These are phyloP conservation scores for Lathronympha strigana DNA, from an alignment of 2,888 invertebrate species.

Conservation along the genomic window DNA sequence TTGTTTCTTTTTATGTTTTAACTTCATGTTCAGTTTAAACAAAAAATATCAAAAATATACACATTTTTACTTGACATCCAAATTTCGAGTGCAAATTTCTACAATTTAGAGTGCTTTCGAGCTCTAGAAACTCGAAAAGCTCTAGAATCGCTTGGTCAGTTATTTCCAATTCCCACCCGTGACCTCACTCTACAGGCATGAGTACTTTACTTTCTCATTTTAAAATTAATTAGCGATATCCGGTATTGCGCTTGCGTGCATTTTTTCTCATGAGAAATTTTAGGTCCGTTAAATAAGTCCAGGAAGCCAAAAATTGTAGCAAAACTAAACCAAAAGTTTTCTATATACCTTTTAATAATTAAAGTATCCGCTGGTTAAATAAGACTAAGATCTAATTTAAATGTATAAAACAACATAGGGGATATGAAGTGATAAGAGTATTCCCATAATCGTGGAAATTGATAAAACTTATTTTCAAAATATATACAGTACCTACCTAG, in stretches of 20 bases:
- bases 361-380: too few species aligned
- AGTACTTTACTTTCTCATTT: conserved; percentile 11
- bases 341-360: too few species aligned
- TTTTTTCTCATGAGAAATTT: conserved; percentile 19
- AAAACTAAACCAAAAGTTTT: too few species aligned
- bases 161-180: conserved; percentile 8
- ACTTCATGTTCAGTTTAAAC: too few species aligned
- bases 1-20: too few species aligned
- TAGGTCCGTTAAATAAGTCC: not conserved
- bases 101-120: not conserved
- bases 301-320: too few species aligned
- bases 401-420: too few species aligned
- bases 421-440: too few species aligned
- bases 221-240: conserved; percentile 18
- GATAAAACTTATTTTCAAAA: too few species aligned
- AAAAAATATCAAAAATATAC: not conserved
- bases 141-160: not conserved
- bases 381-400: too few species aligned
- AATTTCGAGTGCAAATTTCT: not conserved
- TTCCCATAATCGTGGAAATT: too few species aligned
- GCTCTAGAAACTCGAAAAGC: conserved; percentile 6
- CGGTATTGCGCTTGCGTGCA: not conserved
- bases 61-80: not conserved
- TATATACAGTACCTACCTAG: too few species aligned
- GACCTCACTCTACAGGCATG: conserved; percentile 2